Evolutionary conservation across 1,140 invertebrate genomes (phyloP).

Genomic region (Temnothorax nylanderi): DNA sequence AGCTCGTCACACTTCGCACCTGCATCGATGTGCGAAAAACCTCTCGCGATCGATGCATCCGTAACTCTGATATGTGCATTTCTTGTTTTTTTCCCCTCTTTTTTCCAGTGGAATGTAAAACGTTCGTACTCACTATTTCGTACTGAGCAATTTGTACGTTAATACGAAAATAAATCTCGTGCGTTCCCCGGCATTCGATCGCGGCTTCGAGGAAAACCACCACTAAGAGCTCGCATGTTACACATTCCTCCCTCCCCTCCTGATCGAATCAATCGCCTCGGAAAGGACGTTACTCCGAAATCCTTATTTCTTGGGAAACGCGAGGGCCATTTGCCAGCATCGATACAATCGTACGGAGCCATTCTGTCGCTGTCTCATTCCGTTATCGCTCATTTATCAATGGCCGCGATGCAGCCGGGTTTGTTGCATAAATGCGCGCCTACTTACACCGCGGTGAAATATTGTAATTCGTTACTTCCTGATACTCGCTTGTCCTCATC

Average conservation of each 20-base stretch:
- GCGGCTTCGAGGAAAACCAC: background rate
- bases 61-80: slow-evolving; percentile 20
- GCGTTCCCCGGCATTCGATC: background rate
- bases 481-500: background rate
- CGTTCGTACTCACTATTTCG: background rate
- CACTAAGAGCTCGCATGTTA: background rate
- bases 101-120: slow-evolving; percentile 29
- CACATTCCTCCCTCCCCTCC: background rate
- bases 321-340: background rate
- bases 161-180: slow-evolving; percentile 32
- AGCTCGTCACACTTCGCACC: background rate
- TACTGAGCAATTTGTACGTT: slow-evolving; percentile 24
- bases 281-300: slow-evolving; percentile 7
- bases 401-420: background rate
- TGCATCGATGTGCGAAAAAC: background rate
- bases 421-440: background rate
- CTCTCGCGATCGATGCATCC: background rate
- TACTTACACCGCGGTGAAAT: background rate
- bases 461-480: background rate
- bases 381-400: background rate
- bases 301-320: background rate
- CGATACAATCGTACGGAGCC: background rate
- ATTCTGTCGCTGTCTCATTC: background rate
- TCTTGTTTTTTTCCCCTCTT: background rate
- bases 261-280: slow-evolving; percentile 21